These are phyloP conservation scores for Bedellia somnulentella DNA, from an alignment of 2,888 invertebrate genomes.

Conservation along the genomic window DNA sequence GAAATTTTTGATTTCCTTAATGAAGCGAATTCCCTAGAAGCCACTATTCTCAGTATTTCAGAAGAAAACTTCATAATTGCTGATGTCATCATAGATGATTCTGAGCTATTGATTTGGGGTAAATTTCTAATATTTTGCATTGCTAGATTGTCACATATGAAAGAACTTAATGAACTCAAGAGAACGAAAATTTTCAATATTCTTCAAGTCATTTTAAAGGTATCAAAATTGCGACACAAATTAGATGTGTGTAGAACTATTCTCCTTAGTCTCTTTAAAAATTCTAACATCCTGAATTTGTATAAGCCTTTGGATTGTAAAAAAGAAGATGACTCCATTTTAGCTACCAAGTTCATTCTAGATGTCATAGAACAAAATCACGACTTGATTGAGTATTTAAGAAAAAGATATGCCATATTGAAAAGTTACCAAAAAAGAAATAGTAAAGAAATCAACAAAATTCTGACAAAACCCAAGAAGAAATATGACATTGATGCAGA, in stretches of 20 bases:
- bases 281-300: constrained; percentile 35
- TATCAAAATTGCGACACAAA: constrained; percentile 28
- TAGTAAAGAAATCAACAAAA: constrained; percentile 37
- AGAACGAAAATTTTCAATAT: constrained; percentile 25
- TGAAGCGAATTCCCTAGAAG: constrained; percentile 18
- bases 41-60: constrained; percentile 20
- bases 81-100: constrained; percentile 22
- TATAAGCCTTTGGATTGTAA: constrained; percentile 31
- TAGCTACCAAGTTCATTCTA: constrained; percentile 34
- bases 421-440: constrained; percentile 59
- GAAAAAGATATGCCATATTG: constrained; percentile 30
- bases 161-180: constrained; percentile 20
- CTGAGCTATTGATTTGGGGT: constrained; percentile 38
- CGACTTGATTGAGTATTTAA: constrained; percentile 29
- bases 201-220: constrained; percentile 27
- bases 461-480: constrained; percentile 46
- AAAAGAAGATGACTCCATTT: constrained; percentile 21
- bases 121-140: constrained; percentile 41
- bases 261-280: constrained; percentile 30
- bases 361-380: constrained; percentile 24
- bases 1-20: constrained; percentile 30
- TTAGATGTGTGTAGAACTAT: constrained; percentile 28
- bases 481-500: constrained; percentile 28
- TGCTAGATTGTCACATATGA: constrained; percentile 30
- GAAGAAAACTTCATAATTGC: constrained; percentile 23